phyloP scores from a whole-genome alignment of 92 coral and sea anemone genomes.

The Diadumene lineata region DNA sequence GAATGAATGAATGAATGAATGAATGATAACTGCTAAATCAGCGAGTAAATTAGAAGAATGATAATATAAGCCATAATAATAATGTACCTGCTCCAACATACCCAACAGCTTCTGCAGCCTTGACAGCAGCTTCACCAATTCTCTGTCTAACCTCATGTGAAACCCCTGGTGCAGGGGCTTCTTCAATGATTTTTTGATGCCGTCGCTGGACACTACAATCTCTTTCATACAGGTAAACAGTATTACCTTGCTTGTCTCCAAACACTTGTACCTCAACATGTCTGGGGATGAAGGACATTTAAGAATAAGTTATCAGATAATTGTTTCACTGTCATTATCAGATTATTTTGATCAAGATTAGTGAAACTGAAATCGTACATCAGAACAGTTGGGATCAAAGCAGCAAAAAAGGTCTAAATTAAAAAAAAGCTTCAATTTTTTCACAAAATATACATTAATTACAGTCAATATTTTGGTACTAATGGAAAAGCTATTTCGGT shows the following conservation, averaged over 20 bases:
- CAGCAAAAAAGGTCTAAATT: no score
- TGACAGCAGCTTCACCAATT: slow-evolving; percentile 98
- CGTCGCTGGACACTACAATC: slow-evolving; percentile 99
- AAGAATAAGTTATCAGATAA: slow-evolving; percentile 5
- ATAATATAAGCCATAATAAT: no score
- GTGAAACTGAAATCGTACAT: no score
- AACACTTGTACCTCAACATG: slow-evolving; percentile 99
- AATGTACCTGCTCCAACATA: slow-evolving; percentile 94
- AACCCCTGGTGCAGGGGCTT: slow-evolving; percentile 98
- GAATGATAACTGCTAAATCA: not conserved
- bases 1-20: not conserved
- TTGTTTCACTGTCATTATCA: not conserved
- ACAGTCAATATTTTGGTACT: no score
- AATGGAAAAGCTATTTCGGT: no score
- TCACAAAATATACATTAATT: no score
- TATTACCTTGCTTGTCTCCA: slow-evolving; percentile 89
- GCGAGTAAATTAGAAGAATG: not conserved
- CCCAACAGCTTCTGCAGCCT: slow-evolving; percentile 97
- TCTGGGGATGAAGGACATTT: no score
- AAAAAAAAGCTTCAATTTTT: no score
- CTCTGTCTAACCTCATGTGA: slow-evolving; percentile 80
- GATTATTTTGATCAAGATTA: no score
- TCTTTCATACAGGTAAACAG: slow-evolving; percentile 95
- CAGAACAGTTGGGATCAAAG: no score
- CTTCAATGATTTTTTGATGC: slow-evolving; percentile 98